Conservation (phyloP, 2,888 invertebrate genomes). For the Lasioglossum lativentre region DNA sequence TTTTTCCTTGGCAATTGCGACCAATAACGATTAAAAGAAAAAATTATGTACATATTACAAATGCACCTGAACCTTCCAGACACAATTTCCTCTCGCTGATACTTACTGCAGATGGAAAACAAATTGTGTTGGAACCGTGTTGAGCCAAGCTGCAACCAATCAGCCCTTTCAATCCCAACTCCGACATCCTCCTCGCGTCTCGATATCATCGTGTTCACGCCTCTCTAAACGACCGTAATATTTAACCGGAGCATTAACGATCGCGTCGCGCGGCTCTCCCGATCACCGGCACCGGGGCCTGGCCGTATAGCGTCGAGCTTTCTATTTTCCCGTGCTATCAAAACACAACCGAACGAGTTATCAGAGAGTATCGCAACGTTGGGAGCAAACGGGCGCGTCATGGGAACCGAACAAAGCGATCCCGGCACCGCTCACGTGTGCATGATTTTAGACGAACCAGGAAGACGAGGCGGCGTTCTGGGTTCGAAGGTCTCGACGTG, state of each 20-base stretch:
- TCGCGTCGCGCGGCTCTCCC: slow-evolving; percentile 2
- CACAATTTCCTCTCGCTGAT: not conserved
- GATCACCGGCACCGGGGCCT: not conserved
- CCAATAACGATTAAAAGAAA: too few species aligned
- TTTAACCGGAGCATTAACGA: slow-evolving; percentile 21
- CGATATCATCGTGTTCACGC: slow-evolving; percentile 6
- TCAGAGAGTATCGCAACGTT: slow-evolving; percentile 8
- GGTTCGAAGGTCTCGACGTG: slow-evolving; percentile 76
- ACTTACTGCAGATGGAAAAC: not conserved
- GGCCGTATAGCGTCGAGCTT: not conserved
- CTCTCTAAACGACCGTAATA: slow-evolving; percentile 5
- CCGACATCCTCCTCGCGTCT: not conserved
- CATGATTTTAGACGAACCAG: slow-evolving; percentile 63
- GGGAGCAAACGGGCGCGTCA: slow-evolving; percentile 34
- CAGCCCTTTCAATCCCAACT: not conserved
- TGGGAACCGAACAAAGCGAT: slow-evolving; percentile 62
- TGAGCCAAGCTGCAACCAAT: not conserved
- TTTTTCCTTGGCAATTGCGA: too few species aligned
- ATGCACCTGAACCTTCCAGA: not conserved
- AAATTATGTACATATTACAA: too few species aligned
- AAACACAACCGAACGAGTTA: not conserved
- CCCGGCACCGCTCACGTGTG: slow-evolving; percentile 54
- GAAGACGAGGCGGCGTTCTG: slow-evolving; percentile 48
- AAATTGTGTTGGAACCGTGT: not conserved
- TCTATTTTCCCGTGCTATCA: slow-evolving; percentile 6